phyloP scores from a whole-genome alignment of 2,888 invertebrate genomes.

The Mactromeris polynyma region DNA sequence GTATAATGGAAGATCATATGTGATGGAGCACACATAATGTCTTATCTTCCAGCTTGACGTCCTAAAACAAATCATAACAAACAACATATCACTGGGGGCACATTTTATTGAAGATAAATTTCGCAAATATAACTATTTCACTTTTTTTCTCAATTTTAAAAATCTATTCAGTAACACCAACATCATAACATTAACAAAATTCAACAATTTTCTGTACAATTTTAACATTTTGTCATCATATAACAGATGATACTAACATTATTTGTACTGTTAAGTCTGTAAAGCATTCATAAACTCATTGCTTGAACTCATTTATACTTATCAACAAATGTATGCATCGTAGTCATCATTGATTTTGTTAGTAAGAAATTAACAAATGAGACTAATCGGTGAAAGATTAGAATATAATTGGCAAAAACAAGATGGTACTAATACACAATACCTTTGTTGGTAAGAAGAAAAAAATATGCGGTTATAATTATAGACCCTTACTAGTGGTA shows the following conservation, averaged over 20 bases:
- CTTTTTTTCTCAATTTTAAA: conserved; percentile 9
- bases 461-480: too few relatives aligned
- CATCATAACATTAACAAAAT: conserved; percentile 20
- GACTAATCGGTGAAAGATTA: too few relatives aligned
- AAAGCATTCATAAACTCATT: not conserved
- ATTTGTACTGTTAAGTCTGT: not conserved
- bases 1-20: too few relatives aligned
- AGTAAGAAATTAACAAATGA: too few relatives aligned
- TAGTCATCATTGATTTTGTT: too few relatives aligned
- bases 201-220: conserved; percentile 11
- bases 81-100: conserved; percentile 18
- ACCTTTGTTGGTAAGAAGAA: too few relatives aligned
- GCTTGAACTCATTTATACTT: not conserved
- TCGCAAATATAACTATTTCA: conserved; percentile 25
- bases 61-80: not conserved
- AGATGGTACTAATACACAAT: too few relatives aligned
- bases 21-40: too few relatives aligned
- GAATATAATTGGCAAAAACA: too few relatives aligned
- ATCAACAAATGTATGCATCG: not conserved
- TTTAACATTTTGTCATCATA: conserved; percentile 14
- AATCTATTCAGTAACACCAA: conserved; percentile 11
- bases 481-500: too few relatives aligned
- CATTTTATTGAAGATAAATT: conserved; percentile 25
- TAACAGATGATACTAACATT: not conserved
- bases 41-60: too few relatives aligned